Evolutionary conservation across 2,113 vertebrate genomes (phyloP).

Genomic region (Erinaceus europaeus): DNA sequence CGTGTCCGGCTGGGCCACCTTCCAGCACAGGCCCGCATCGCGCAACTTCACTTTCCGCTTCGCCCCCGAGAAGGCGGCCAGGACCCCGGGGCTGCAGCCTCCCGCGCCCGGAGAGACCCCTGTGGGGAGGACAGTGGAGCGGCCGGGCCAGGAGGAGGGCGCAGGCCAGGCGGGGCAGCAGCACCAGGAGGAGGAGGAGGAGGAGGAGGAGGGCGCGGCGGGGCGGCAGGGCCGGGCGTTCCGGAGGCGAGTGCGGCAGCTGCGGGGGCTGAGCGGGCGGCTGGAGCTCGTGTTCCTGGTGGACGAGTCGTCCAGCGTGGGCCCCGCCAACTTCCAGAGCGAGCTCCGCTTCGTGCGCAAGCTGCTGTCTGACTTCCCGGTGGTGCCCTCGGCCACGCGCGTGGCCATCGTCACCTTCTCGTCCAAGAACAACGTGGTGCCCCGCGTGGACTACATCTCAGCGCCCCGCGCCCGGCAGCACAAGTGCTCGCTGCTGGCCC

Average conservation of each 20-base stretch:
- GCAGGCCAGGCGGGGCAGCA: slow-evolving; percentile 90
- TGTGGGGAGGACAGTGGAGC: slow-evolving; percentile 89
- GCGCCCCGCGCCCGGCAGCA: slow-evolving; percentile 90
- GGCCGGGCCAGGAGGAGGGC: slow-evolving; percentile 92
- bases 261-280: slow-evolving; percentile 88
- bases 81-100: background rate
- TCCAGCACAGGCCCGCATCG: slow-evolving; percentile 65
- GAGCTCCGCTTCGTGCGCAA: slow-evolving; percentile 96
- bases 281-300: slow-evolving; percentile 97
- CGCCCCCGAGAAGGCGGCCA: slow-evolving; percentile 49
- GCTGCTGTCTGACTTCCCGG: slow-evolving; percentile 97
- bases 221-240: slow-evolving; percentile 92
- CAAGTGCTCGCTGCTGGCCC: slow-evolving; percentile 95
- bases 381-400: slow-evolving; percentile 92
- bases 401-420: slow-evolving; percentile 97
- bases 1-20: slow-evolving; percentile 72
- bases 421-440: slow-evolving; percentile 94
- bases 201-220: too few relatives aligned
- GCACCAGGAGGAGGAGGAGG: slow-evolving; percentile 90
- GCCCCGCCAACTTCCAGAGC: slow-evolving; percentile 92
- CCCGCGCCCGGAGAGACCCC: slow-evolving; percentile 80
- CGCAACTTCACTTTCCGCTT: slow-evolving; percentile 74
- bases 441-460: slow-evolving; percentile 95
- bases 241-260: slow-evolving; percentile 90
- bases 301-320: slow-evolving; percentile 97